Percentiles rank a stretch among this genome's conserved stretches.
phyloP scores from a whole-genome alignment of 2,113 vertebrate genomes.

The Hystrix brachyura region DNA sequence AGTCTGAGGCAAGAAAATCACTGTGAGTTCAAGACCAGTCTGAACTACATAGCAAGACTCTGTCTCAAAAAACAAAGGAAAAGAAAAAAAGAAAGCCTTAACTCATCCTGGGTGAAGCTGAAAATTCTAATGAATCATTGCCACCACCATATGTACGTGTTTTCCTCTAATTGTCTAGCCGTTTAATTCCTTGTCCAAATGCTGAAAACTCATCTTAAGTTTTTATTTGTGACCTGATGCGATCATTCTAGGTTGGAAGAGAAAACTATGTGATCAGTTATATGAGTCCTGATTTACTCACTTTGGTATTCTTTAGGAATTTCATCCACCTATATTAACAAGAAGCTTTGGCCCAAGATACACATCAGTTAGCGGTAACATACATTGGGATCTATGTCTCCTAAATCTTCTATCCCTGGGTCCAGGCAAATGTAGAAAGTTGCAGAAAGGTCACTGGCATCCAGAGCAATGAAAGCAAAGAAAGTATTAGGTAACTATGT shows the following conservation, averaged over 20 bases:
- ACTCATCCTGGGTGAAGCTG: conserved; percentile 24
- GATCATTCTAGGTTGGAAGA: conserved; percentile 3
- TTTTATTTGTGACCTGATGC: conserved; percentile 13
- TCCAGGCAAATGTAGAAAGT: not conserved
- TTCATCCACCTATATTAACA: not conserved
- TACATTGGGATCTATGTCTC: not conserved
- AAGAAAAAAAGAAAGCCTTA: conserved; percentile 27
- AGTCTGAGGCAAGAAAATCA: not conserved
- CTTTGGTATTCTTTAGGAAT: conserved; percentile 4
- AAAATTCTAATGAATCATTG: conserved; percentile 58
- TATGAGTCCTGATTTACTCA: not conserved
- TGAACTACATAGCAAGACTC: not conserved
- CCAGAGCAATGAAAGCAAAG: conserved; percentile 41
- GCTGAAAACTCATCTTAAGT: not conserved
- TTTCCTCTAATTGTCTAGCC: not conserved
- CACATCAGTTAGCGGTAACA: not conserved
- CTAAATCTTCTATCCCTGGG: not conserved
- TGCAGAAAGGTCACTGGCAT: conserved; percentile 11
- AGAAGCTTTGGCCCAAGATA: not conserved
- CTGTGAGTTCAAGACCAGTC: not conserved
- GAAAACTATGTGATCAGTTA: conserved; percentile 12
- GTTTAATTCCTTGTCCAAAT: conserved; percentile 43
- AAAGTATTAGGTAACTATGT: not conserved
- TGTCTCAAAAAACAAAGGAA: not conserved
- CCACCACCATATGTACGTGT: not conserved